phyloP scores from a whole-genome alignment of 2,113 vertebrate genomes.

The Albula goreensis region DNA sequence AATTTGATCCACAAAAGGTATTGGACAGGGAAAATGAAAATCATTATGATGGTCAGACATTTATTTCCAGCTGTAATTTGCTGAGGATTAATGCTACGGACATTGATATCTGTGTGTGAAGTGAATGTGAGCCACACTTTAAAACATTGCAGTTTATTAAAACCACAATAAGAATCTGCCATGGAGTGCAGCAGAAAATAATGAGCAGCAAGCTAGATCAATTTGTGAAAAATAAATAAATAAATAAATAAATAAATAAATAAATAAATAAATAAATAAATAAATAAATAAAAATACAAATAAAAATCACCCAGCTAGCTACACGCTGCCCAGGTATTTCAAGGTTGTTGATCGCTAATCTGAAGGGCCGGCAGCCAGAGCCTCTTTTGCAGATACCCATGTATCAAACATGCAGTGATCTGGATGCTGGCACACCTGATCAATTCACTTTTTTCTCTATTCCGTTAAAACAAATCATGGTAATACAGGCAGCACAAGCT shows the following conservation, averaged over 20 bases:
- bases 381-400: background rate
- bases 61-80: background rate
- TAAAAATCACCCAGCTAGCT: too few species aligned
- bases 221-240: too few species aligned
- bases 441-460: background rate
- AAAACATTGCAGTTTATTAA: background rate
- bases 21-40: background rate
- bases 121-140: background rate
- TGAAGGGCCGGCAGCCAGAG: background rate
- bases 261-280: too few species aligned
- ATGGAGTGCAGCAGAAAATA: background rate
- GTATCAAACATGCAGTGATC: background rate
- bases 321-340: too few species aligned
- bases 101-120: background rate
- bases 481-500: background rate
- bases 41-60: background rate
- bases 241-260: too few species aligned
- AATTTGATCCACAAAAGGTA: background rate
- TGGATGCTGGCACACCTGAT: conserved; percentile 15
- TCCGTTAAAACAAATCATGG: background rate
- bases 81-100: background rate
- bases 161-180: background rate
- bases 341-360: background rate
- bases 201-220: background rate
- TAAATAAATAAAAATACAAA: too few species aligned